Percentiles rank a stretch among this genome's conserved stretches.
These are phyloP conservation scores for Brachyptera risi DNA, from an alignment of 2,888 invertebrate genomes.

Conservation along the genomic window DNA sequence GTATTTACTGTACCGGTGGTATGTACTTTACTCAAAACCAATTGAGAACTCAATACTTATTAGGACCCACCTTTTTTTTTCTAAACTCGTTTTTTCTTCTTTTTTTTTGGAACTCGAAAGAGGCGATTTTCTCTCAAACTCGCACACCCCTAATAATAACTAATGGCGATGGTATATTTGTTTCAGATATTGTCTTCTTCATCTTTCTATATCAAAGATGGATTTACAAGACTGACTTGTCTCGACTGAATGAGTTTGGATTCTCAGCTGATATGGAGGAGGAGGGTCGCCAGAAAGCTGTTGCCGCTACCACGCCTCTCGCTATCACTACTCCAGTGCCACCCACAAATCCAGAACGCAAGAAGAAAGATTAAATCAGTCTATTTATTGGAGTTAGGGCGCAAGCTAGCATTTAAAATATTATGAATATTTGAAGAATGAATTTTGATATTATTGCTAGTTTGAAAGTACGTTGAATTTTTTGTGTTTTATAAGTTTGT, in stretches of 20 bases:
- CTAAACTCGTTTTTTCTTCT: too few species aligned
- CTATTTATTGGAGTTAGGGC: neutral
- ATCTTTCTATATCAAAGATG: slow-evolving; percentile 98
- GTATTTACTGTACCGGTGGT: too few species aligned
- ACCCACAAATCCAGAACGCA: slow-evolving; percentile 1
- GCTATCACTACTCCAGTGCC: neutral
- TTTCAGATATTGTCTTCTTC: slow-evolving; percentile 93
- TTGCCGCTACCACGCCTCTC: neutral
- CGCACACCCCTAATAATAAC: too few species aligned
- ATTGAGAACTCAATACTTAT: too few species aligned
- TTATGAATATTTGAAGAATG: too few species aligned
- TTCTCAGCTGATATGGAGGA: slow-evolving; percentile 88
- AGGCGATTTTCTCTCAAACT: too few species aligned
- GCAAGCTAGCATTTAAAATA: neutral
- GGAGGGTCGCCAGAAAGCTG: slow-evolving; percentile 34
- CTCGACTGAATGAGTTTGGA: slow-evolving; percentile 97
- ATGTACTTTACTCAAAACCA: too few species aligned
- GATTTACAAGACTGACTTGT: slow-evolving; percentile 96
- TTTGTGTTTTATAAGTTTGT: too few species aligned
- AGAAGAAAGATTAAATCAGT: slow-evolving; percentile 11
- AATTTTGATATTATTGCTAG: neutral
- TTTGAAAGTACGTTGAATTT: too few species aligned
- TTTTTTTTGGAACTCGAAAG: too few species aligned
- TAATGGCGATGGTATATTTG: too few species aligned
- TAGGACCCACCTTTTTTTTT: too few species aligned